Percentiles rank a stretch among this genome's conserved stretches.
Evolutionary conservation across 37 sponge, comb jelly and placozoan genomes (phyloP).

Genomic region (Geodia barretti): DNA sequence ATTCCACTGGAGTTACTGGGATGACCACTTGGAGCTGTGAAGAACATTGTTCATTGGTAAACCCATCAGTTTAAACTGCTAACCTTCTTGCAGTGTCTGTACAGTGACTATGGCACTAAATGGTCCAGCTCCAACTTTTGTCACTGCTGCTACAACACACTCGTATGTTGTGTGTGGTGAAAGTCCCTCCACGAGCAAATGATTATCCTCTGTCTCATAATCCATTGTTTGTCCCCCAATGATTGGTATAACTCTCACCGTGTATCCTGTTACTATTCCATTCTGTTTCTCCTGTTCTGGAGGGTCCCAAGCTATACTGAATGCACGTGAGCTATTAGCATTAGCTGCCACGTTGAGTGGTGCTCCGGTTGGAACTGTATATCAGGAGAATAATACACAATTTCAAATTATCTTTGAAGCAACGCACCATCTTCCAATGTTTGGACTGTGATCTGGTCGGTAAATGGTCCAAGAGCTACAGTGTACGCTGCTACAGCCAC

Average conservation of each 20-base stretch:
- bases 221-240: background rate
- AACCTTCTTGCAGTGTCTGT: slow-evolving; percentile 44
- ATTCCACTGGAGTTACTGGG: background rate
- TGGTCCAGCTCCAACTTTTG: slow-evolving; percentile 32
- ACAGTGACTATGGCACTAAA: slow-evolving; percentile 13
- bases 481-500: slow-evolving; percentile 5
- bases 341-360: background rate
- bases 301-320: slow-evolving; percentile 2
- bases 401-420: background rate
- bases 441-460: background rate
- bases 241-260: slow-evolving; percentile 2
- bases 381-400: background rate
- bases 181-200: background rate
- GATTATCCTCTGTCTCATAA: background rate
- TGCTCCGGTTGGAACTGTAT: background rate
- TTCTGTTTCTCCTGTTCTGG: slow-evolving; percentile 7
- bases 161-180: slow-evolving; percentile 36
- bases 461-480: slow-evolving; percentile 2
- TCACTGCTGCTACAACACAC: slow-evolving; percentile 28
- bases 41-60: too few relatives aligned
- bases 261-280: slow-evolving; percentile 24
- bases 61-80: too few relatives aligned
- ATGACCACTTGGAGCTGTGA: background rate
- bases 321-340: background rate
- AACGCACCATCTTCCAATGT: slow-evolving; percentile 4